Conservation (phyloP, 2,888 invertebrate genomes). For the Gortyna flavago region DNA sequence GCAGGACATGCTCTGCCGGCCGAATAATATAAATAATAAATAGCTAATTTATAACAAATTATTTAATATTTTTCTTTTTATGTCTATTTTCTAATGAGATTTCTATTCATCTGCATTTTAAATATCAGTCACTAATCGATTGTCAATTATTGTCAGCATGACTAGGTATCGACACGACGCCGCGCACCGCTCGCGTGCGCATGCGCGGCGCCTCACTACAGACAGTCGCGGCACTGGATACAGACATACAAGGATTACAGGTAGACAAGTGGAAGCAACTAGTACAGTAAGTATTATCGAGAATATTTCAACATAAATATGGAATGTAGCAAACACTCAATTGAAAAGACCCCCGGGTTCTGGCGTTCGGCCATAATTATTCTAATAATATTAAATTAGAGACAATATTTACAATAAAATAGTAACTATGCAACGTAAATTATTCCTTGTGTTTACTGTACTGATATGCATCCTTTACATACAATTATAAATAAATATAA, state of each 20-base stretch:
- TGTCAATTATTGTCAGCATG: slow-evolving; percentile 76
- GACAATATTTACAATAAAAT: slow-evolving; percentile 89
- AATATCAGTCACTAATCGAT: slow-evolving; percentile 82
- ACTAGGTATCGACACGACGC: slow-evolving; percentile 59
- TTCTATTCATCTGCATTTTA: slow-evolving; percentile 82
- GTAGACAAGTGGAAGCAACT: slow-evolving; percentile 70
- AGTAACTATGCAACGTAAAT: slow-evolving; percentile 88
- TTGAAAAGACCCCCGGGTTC: slow-evolving; percentile 87
- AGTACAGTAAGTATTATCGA: slow-evolving; percentile 82
- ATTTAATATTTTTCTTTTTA: slow-evolving; percentile 80
- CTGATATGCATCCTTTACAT: slow-evolving; percentile 88
- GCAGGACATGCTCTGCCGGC: slow-evolving; percentile 71
- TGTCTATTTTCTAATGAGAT: slow-evolving; percentile 86
- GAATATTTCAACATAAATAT: slow-evolving; percentile 90
- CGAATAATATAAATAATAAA: slow-evolving; percentile 83
- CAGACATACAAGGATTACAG: slow-evolving; percentile 61
- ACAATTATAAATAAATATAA: slow-evolving; percentile 87
- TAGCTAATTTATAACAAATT: slow-evolving; percentile 85
- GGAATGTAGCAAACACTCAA: slow-evolving; percentile 90
- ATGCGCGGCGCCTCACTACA: slow-evolving; percentile 25
- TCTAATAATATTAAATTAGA: slow-evolving; percentile 89
- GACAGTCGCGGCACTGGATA: slow-evolving; percentile 48
- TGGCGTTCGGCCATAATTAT: slow-evolving; percentile 84
- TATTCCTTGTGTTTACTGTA: slow-evolving; percentile 86
- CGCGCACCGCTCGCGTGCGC: slow-evolving; percentile 17